Evolutionary conservation across 2,888 invertebrate genomes (phyloP), one percentile per base, ranked within the genome.

Genomic region (Perizoma flavofasciatum): DNA sequence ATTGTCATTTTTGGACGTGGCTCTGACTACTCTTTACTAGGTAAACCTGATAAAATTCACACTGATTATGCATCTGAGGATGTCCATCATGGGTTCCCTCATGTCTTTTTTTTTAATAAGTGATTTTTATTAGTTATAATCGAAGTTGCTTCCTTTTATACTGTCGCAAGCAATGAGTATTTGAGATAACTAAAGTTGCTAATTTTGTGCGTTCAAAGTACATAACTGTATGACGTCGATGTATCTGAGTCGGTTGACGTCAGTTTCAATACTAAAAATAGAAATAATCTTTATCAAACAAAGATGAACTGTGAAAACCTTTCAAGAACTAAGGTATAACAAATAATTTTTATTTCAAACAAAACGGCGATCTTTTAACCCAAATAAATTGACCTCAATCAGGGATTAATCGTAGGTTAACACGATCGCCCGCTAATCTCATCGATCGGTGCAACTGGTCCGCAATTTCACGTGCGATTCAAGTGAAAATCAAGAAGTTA

Each of bases 221-320:
- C 66, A 48, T 39, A 59, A 44, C 44, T 40, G 40, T 35, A 37
- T 61, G 67, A 65, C 61, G 67, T 45, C 37, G 0, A 8, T 11
- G 7, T 39, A 47, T 61, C 49, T 65, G 48, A 63, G 61, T 63
- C 49, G 51, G 58, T 62, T 71, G 71, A 73, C 75, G 73, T 74
- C 69, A 71, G 55, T 22, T 3, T 22, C 22, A 22, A 55, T 35
- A 41, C 66, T 55, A 72, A 72, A 57, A 73, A 67, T 71, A 73
- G 67, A 61, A 50, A 66, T 65, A 66, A 70, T 70, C 53, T 67
- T 59, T 57, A 54, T 35, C 48, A 55, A 49, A 53, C 53, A 40
- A 22, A 54, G 48, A 52, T n/a, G 32, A 44, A 45, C 6, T 40
- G 10, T 22, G 34, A 55, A 55, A 48, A 37, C 41, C 34, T 48